phyloP scores from a whole-genome alignment of 1,140 invertebrate species.

The Brachionus plicatilis region DNA sequence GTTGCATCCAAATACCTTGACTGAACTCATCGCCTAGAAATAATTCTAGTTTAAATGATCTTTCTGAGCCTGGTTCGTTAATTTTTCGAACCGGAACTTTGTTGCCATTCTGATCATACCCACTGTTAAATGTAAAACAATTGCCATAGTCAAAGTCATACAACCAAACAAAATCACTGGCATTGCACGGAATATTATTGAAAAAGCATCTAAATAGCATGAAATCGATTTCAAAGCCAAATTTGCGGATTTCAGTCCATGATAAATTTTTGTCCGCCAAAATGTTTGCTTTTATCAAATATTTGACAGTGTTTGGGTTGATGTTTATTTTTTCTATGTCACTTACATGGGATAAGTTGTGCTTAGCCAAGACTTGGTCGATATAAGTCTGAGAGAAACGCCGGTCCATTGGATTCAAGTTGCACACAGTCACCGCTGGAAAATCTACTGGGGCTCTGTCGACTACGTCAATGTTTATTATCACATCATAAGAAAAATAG shows the following conservation, averaged over 20 bases:
- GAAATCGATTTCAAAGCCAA: constrained; percentile 33
- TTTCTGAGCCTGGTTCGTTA: constrained; percentile 25
- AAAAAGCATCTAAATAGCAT: constrained; percentile 40
- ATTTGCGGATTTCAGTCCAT: neutral
- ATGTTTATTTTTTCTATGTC: neutral
- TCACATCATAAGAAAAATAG: constrained; percentile 9
- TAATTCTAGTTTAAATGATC: constrained; percentile 21
- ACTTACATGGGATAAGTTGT: constrained; percentile 40
- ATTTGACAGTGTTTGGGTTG: constrained; percentile 39
- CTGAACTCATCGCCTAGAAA: constrained; percentile 39
- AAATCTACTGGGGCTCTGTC: constrained; percentile 45
- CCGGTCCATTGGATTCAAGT: constrained; percentile 50
- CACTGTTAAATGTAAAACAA: constrained; percentile 42
- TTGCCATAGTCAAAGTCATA: constrained; percentile 41
- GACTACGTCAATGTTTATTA: constrained; percentile 26
- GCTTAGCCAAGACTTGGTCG: constrained; percentile 42
- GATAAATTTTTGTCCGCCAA: constrained; percentile 15
- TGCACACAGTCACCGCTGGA: constrained; percentile 55
- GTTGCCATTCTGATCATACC: neutral
- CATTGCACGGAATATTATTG: constrained; percentile 41
- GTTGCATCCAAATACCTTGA: constrained; percentile 26
- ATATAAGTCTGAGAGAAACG: constrained; percentile 41
- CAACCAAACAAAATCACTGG: constrained; percentile 39
- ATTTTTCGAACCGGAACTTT: constrained; percentile 15
- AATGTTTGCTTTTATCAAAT: constrained; percentile 41